Evolutionary conservation across 2,888 invertebrate genomes (phyloP).

Genomic region (Nomada ferruginata): DNA sequence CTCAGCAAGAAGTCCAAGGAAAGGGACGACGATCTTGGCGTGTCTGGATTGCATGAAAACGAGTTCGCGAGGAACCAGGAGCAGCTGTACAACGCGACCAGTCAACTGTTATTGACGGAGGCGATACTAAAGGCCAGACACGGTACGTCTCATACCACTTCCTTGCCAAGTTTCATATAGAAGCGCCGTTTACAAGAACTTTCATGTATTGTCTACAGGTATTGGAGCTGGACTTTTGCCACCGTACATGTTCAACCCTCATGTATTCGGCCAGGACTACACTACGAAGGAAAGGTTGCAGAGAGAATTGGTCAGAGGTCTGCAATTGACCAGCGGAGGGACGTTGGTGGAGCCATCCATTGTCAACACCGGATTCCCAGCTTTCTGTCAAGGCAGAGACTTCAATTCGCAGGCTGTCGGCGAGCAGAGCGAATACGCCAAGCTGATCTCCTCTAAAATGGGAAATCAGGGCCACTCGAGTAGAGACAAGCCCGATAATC

Average conservation of each 20-base stretch:
- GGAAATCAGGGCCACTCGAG: slow-evolving; percentile 43
- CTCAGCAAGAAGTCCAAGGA: slow-evolving; percentile 89
- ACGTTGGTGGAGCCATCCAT: slow-evolving; percentile 85
- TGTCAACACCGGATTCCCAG: slow-evolving; percentile 65
- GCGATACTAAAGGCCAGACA: slow-evolving; percentile 87
- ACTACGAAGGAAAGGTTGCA: slow-evolving; percentile 88
- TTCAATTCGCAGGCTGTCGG: slow-evolving; percentile 45
- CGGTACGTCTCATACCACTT: slow-evolving; percentile 63
- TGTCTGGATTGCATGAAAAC: slow-evolving; percentile 40
- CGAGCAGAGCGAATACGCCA: slow-evolving; percentile 71
- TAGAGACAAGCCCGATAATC: slow-evolving; percentile 71
- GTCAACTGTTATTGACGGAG: slow-evolving; percentile 87
- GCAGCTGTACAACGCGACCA: slow-evolving; percentile 83
- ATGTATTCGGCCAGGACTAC: slow-evolving; percentile 88
- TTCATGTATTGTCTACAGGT: slow-evolving; percentile 83
- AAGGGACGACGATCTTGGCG: slow-evolving; percentile 35
- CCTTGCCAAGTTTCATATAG: slow-evolving; percentile 79
- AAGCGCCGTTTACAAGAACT: slow-evolving; percentile 80
- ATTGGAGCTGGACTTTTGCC: slow-evolving; percentile 86
- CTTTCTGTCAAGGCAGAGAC: slow-evolving; percentile 67
- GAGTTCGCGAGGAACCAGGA: slow-evolving; percentile 69
- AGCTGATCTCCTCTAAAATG: slow-evolving; percentile 62
- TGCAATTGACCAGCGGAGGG: slow-evolving; percentile 90
- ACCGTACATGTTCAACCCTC: slow-evolving; percentile 88
- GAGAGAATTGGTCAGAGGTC: slow-evolving; percentile 87